These are phyloP conservation scores for Drosophila chauvacae DNA, from an alignment of 1,140 invertebrate genomes.

Conservation along the genomic window DNA sequence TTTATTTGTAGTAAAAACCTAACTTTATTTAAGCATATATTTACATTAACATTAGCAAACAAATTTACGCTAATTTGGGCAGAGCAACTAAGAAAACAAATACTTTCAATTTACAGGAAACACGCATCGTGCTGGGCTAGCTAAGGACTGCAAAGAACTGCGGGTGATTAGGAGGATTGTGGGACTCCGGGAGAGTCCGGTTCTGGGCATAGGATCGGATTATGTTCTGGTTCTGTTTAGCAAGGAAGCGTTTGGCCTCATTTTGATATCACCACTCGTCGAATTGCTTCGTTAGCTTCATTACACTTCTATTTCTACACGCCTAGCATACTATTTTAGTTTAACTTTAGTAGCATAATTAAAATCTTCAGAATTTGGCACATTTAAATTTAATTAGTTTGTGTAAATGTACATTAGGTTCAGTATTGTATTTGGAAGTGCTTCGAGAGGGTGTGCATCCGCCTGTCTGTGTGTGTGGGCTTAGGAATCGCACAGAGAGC, in stretches of 20 bases:
- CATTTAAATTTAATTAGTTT: constrained; percentile 79
- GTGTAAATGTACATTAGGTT: constrained; percentile 61
- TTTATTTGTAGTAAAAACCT: constrained; percentile 11
- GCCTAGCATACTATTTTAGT: constrained; percentile 40
- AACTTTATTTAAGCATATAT: constrained; percentile 13
- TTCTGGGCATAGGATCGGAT: background rate
- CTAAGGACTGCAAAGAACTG: constrained; percentile 29
- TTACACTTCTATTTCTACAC: constrained; percentile 57
- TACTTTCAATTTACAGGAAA: constrained; percentile 75
- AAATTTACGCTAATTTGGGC: constrained; percentile 60
- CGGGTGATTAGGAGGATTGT: constrained; percentile 32
- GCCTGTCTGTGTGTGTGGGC: constrained; percentile 41
- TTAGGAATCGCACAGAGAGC: constrained; percentile 81
- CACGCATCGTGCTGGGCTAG: constrained; percentile 32
- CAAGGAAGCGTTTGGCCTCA: constrained; percentile 80
- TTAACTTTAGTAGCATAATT: constrained; percentile 52
- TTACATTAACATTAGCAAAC: constrained; percentile 64
- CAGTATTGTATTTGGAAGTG: constrained; percentile 77
- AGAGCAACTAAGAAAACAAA: constrained; percentile 64
- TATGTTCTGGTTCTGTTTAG: constrained; percentile 26
- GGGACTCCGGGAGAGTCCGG: background rate
- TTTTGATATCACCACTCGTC: constrained; percentile 77
- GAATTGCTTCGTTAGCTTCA: constrained; percentile 74
- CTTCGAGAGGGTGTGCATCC: constrained; percentile 43
- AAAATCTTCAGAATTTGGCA: constrained; percentile 73